phyloP scores from a whole-genome alignment of 2,888 invertebrate genomes.

The Spisula subtruncata region DNA sequence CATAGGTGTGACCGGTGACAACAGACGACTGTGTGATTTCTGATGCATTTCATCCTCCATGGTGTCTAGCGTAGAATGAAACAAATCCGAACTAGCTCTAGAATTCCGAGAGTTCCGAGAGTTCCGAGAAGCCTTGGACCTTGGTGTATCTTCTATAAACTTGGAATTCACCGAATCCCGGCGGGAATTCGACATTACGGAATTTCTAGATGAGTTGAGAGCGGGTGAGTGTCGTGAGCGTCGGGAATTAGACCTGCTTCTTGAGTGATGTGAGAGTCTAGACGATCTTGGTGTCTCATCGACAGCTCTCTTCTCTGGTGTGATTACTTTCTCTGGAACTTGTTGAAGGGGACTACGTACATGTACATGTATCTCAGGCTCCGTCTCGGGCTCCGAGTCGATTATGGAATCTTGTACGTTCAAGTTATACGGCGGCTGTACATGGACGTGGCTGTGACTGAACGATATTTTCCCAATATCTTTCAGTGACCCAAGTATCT shows the following conservation, averaged over 20 bases:
- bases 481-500: conserved; percentile 64
- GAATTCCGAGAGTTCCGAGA: conserved; percentile 52
- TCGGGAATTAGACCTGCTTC: conserved; percentile 44
- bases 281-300: conserved; percentile 70
- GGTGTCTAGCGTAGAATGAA: conserved; percentile 50
- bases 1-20: conserved; percentile 70
- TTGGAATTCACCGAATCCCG: conserved; percentile 45
- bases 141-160: conserved; percentile 56
- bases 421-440: conserved; percentile 73
- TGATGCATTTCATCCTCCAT: conserved; percentile 39
- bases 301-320: conserved; percentile 30
- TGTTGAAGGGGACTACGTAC: conserved; percentile 53
- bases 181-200: conserved; percentile 24
- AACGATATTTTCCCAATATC: conserved; percentile 71
- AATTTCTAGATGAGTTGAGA: conserved; percentile 50
- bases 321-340: neutral
- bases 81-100: conserved; percentile 59
- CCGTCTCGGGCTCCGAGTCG: conserved; percentile 55
- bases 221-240: conserved; percentile 52
- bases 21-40: conserved; percentile 44
- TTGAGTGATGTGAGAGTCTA: conserved; percentile 64
- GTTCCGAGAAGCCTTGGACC: conserved; percentile 61
- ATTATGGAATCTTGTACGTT: conserved; percentile 48
- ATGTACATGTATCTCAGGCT: conserved; percentile 25
- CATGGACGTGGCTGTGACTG: conserved; percentile 71